Evolutionary conservation across 2,797 vertebrate genomes (phyloP).

Genomic region (Myotis planiceps): DNA sequence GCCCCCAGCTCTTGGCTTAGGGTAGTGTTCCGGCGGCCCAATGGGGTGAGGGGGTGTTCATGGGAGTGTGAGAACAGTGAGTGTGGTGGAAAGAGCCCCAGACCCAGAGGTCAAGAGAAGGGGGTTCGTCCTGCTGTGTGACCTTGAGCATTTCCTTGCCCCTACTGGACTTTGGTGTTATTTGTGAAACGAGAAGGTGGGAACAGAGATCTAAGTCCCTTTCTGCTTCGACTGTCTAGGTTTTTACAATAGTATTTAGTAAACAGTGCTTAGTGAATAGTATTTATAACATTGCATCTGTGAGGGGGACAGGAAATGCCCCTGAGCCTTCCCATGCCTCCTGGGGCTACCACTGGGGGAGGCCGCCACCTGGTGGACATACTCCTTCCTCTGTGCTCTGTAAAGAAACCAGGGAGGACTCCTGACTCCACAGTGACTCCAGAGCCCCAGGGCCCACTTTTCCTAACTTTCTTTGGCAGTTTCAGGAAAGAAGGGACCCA

Average conservation of each 20-base stretch:
- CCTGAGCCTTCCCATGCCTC: fast-evolving
- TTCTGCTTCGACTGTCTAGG: not conserved
- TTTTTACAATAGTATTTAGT: not conserved
- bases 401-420: not conserved
- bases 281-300: not conserved
- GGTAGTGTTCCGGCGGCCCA: not conserved
- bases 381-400: not conserved
- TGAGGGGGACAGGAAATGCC: not conserved
- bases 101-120: not conserved
- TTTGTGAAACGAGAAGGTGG: not conserved
- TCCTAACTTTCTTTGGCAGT: not conserved
- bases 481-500: not conserved
- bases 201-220: not conserved
- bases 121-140: not conserved
- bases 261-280: not conserved
- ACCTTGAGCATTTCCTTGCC: not conserved
- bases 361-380: conserved; percentile 66
- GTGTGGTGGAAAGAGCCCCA: not conserved
- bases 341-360: not conserved
- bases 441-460: not conserved
- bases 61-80: not conserved
- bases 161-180: not conserved
- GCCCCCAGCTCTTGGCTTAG: not conserved
- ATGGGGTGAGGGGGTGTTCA: not conserved
- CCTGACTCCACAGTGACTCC: not conserved